These are phyloP conservation scores for Caenorhabditis macrosperma DNA, from an alignment of 2,888 invertebrate genomes.

Conservation along the genomic window DNA sequence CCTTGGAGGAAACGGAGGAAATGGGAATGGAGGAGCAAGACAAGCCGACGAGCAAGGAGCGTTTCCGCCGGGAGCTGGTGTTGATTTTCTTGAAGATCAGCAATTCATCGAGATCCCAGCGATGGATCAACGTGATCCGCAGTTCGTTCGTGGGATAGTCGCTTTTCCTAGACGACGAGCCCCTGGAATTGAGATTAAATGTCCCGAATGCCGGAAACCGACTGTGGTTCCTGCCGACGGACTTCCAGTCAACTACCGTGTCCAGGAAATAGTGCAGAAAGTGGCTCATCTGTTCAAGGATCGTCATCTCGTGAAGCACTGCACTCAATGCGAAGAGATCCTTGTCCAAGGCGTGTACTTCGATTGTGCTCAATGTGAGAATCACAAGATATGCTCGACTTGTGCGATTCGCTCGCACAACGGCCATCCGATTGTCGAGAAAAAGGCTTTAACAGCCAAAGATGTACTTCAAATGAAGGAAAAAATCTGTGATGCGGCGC, in stretches of 20 bases:
- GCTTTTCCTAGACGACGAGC: constrained; percentile 6
- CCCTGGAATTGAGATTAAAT: constrained; percentile 46
- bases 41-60: background rate
- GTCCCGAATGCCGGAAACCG: constrained; percentile 65
- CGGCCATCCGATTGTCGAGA: constrained; percentile 57
- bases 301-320: constrained; percentile 23
- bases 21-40: too few relatives aligned
- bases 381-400: constrained; percentile 52
- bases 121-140: constrained; percentile 14
- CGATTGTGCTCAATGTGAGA: constrained; percentile 32
- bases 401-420: constrained; percentile 65
- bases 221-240: constrained; percentile 61
- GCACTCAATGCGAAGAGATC: constrained; percentile 14
- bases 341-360: constrained; percentile 48
- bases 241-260: constrained; percentile 58
- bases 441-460: constrained; percentile 35
- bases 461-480: constrained; percentile 35
- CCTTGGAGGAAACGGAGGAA: background rate
- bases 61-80: background rate
- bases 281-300: constrained; percentile 32
- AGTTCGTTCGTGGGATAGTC: constrained; percentile 17
- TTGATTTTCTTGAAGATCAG: background rate
- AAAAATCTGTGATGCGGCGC: constrained; percentile 20
- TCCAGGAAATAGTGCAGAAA: constrained; percentile 53
- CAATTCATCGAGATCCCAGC: constrained; percentile 16